Percentiles rank a stretch among this genome's conserved stretches.
Conservation (phyloP, 2,113 vertebrate species). For the Mungos mungo region DNA sequence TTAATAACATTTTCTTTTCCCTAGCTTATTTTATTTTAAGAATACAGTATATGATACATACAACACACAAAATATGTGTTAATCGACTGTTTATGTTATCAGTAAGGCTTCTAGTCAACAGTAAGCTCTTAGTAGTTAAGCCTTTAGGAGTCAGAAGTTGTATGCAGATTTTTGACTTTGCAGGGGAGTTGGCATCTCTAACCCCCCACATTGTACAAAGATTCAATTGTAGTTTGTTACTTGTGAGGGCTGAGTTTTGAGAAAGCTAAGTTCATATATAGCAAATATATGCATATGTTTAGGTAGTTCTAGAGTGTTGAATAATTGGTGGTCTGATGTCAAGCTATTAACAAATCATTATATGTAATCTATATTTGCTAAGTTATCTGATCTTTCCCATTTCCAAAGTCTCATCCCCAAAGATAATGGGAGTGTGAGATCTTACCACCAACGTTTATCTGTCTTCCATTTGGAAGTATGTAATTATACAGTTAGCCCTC, state of each 20-base stretch:
- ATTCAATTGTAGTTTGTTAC: neutral
- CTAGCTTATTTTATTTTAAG: neutral
- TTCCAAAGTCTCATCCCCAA: neutral
- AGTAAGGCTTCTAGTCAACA: neutral
- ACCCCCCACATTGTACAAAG: neutral
- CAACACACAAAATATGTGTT: neutral
- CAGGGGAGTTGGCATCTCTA: neutral
- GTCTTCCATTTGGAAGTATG: neutral
- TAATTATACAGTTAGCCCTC: neutral
- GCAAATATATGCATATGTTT: neutral
- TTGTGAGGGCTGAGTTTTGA: conserved; percentile 6
- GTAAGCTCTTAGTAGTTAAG: neutral
- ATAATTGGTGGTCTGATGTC: neutral
- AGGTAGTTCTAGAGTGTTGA: neutral
- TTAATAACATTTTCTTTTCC: neutral
- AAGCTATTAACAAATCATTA: neutral
- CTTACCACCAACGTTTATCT: neutral
- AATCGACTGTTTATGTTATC: neutral
- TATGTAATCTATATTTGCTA: neutral
- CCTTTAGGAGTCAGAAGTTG: neutral
- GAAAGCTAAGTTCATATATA: neutral
- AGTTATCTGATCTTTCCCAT: neutral
- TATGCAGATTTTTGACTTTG: neutral
- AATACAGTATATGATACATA: neutral
- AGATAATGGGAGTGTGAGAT: neutral